Evolutionary conservation across 2,797 vertebrate genomes (phyloP).

Genomic region (Mormyrus proboscirostris): DNA sequence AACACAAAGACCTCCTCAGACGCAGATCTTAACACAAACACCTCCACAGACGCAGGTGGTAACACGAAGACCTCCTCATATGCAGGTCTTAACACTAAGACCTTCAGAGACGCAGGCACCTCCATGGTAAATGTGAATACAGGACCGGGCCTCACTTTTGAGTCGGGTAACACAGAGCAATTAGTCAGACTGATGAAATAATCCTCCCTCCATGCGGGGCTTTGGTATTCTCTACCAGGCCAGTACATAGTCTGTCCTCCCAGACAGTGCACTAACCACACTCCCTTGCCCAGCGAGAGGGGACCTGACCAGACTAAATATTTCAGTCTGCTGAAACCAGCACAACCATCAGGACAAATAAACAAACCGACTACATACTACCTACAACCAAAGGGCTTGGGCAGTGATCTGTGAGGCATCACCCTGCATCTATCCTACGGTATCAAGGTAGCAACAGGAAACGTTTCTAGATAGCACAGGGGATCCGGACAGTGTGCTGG

Average conservation of each 20-base stretch:
- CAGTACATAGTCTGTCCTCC: neutral
- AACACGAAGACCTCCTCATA: neutral
- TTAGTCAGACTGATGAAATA: slow-evolving; percentile 39
- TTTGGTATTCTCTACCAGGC: neutral
- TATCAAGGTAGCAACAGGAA: neutral
- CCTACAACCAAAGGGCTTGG: neutral
- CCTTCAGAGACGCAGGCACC: neutral
- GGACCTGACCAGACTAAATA: neutral
- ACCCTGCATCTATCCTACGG: neutral
- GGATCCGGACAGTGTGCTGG: neutral
- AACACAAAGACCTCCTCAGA: neutral
- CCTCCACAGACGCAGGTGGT: neutral
- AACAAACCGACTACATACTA: neutral
- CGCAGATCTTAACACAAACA: neutral
- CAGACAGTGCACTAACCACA: slow-evolving; percentile 8
- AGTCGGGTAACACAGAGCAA: slow-evolving; percentile 25
- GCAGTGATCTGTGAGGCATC: neutral
- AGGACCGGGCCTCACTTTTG: slow-evolving; percentile 22
- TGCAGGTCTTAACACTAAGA: neutral
- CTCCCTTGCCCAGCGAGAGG: neutral
- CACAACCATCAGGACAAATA: neutral
- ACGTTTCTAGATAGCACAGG: neutral
- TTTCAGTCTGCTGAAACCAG: neutral
- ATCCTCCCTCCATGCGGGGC: slow-evolving; percentile 30
- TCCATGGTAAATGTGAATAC: slow-evolving; percentile 2